Conservation (phyloP, 1,140 invertebrate genomes). For the Aleiodes sp. region DNA sequence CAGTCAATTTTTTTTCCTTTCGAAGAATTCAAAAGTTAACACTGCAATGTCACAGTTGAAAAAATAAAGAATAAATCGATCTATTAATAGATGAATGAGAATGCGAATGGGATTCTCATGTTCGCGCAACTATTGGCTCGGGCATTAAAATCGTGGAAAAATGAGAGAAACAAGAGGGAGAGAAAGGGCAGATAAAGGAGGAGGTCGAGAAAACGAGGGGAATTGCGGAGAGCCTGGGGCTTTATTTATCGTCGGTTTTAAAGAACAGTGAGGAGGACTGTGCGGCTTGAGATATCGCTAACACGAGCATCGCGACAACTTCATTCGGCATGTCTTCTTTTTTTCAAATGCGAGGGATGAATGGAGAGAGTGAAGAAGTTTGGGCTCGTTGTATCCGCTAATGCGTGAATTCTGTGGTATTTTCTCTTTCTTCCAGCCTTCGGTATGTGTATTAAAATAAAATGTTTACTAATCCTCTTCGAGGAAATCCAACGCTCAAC, state of each 20-base stretch:
- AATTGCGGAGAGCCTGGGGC: background rate
- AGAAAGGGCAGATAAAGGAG: background rate
- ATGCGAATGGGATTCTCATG: slow-evolving; percentile 20
- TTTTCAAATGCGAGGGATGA: background rate
- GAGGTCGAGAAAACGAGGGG: background rate
- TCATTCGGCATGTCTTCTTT: slow-evolving; percentile 32
- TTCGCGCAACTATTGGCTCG: slow-evolving; percentile 5
- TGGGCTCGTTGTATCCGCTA: background rate
- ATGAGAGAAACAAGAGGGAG: background rate
- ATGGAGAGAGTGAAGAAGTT: background rate
- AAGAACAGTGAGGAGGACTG: slow-evolving; percentile 39
- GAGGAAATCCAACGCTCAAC: slow-evolving; percentile 26
- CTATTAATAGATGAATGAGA: slow-evolving; percentile 3
- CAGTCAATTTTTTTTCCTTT: too few species aligned
- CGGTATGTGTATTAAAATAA: slow-evolving; percentile 26
- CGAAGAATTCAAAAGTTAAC: too few species aligned
- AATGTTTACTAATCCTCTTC: slow-evolving; percentile 35
- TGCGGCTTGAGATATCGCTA: slow-evolving; percentile 45
- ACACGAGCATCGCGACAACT: slow-evolving; percentile 46
- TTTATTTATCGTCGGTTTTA: slow-evolving; percentile 46
- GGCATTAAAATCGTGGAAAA: slow-evolving; percentile 15
- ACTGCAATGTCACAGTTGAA: too few species aligned
- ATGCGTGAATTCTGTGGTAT: too few species aligned
- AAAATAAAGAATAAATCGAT: too few species aligned
- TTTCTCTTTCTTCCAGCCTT: too few species aligned